A percentile compares a stretch with the other conserved stretches of the same genome.
Conservation (phyloP, 2,113 vertebrate species). For the Macroglossus sobrinus region DNA sequence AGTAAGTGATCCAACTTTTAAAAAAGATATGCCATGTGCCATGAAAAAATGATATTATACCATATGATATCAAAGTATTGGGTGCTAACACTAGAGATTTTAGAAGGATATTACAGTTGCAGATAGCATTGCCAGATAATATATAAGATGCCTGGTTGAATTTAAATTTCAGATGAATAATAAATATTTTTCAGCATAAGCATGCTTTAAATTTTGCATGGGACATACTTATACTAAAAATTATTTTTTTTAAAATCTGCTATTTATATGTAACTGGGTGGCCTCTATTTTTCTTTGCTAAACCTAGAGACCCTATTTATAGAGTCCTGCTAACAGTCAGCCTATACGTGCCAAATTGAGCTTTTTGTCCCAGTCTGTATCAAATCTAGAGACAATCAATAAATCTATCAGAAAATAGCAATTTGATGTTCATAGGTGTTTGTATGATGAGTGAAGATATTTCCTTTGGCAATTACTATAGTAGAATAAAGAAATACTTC, state of each 20-base stretch:
- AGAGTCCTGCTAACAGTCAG: background rate
- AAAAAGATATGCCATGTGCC: background rate
- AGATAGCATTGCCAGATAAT: background rate
- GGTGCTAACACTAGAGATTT: background rate
- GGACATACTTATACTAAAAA: background rate
- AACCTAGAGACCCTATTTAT: background rate
- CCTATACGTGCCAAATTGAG: background rate
- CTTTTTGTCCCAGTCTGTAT: background rate
- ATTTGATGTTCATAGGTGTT: background rate
- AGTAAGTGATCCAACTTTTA: background rate
- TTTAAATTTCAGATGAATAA: background rate
- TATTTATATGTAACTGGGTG: background rate
- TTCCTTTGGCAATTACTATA: background rate
- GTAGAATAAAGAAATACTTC: background rate
- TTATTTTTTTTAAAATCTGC: background rate
- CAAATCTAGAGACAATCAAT: background rate
- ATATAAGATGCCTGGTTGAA: background rate
- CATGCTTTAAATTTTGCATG: background rate
- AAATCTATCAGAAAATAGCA: background rate
- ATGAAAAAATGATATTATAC: background rate
- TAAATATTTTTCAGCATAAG: background rate
- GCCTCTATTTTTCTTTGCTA: background rate
- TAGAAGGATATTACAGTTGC: background rate
- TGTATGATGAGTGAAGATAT: background rate
- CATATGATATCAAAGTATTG: background rate